Conservation (phyloP, 2,113 vertebrate genomes). For the Brachyhypopomus occidentalis region DNA sequence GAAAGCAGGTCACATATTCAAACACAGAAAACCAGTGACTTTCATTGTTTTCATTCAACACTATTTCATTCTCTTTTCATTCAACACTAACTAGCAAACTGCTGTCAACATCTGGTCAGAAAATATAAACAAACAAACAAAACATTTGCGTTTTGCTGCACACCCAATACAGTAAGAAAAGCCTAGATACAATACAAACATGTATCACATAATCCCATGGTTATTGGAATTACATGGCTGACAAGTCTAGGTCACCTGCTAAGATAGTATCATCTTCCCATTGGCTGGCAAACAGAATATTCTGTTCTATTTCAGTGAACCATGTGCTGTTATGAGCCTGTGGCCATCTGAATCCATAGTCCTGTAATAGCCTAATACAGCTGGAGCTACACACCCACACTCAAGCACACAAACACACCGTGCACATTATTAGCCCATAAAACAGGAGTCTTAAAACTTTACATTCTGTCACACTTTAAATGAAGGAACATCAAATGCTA, state of each 20-base stretch:
- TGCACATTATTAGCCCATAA: too few species aligned
- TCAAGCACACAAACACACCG: not conserved
- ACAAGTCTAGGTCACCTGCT: not conserved
- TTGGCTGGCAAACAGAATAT: not conserved
- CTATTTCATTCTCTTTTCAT: not conserved
- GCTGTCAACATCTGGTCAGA: not conserved
- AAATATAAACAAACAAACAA: not conserved
- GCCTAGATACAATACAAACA: not conserved
- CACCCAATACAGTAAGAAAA: not conserved
- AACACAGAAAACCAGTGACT: conserved; percentile 7
- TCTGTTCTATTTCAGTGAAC: not conserved
- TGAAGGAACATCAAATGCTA: too few species aligned
- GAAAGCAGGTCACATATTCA: conserved; percentile 2
- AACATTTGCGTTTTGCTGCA: not conserved
- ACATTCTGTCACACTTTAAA: too few species aligned
- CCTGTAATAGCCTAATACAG: not conserved
- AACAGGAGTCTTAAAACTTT: too few species aligned
- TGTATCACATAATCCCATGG: not conserved
- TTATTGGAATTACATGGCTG: not conserved
- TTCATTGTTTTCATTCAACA: not conserved
- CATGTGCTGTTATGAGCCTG: not conserved
- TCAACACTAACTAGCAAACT: not conserved
- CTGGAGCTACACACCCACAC: not conserved
- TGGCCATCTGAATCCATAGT: not conserved
- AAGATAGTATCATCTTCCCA: not conserved